phyloP scores from a whole-genome alignment of 2,888 invertebrate species.

The Myathropa florea region DNA sequence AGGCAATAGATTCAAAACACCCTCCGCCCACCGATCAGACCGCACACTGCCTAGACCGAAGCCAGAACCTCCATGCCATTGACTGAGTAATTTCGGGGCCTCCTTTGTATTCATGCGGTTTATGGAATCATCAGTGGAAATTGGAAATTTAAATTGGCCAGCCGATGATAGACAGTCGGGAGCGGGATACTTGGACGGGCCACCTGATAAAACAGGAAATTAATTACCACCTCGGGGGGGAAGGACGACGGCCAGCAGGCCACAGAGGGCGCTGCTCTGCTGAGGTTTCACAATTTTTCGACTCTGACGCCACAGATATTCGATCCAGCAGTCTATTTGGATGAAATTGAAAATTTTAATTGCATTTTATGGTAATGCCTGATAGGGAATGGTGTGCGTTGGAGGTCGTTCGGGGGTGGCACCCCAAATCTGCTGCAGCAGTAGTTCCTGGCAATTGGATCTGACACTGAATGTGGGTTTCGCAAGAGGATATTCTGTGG shows the following conservation, averaged over 20 bases:
- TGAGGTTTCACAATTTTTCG: neutral
- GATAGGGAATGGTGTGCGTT: neutral
- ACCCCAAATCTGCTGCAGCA: neutral
- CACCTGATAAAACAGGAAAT: constrained; percentile 48
- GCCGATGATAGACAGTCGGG: neutral
- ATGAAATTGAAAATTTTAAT: constrained; percentile 4
- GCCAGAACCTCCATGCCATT: neutral
- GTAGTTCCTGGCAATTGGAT: neutral
- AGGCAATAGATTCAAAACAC: constrained; percentile 12
- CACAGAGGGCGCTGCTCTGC: neutral
- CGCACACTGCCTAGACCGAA: neutral
- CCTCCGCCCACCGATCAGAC: neutral
- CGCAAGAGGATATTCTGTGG: too few relatives aligned
- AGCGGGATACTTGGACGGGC: neutral
- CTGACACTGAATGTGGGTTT: too few relatives aligned
- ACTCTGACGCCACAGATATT: neutral
- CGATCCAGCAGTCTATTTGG: neutral
- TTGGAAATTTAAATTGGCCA: constrained; percentile 51
- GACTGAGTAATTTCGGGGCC: constrained; percentile 14
- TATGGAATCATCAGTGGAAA: constrained; percentile 50
- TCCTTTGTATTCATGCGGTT: constrained; percentile 39
- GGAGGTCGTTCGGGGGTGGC: neutral
- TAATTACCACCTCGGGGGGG: constrained; percentile 23
- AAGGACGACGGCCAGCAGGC: neutral
- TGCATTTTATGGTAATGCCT: neutral